Evolutionary conservation across 37 sponge, comb jelly and placozoan species (phyloP), one percentile per base, ranked within the genome.

Genomic region (Haliclona indistincta): DNA sequence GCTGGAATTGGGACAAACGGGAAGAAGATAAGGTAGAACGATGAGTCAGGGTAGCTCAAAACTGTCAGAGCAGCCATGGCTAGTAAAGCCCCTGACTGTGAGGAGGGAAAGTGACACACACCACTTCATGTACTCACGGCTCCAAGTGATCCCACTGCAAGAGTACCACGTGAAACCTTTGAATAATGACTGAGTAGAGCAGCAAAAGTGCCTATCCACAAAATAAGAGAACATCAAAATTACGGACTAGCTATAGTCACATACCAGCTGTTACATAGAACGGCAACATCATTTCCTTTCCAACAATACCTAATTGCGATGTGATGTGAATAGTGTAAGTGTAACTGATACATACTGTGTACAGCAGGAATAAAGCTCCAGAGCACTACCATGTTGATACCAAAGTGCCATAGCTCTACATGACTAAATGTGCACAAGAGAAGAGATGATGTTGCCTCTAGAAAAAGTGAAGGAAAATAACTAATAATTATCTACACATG

Each of bases 1-100:
- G 88, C 83, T 55, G 88, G 88, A 25, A 88, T 81, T 4, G 90
- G 80, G 22, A 89, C 34, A 41, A 84, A 90, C 29, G 91, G 91
- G 5, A 85, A 60, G 63, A 85, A 81, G 39, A 90, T 80, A 64
- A 90, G 22, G 54, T 76, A 75, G 58, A 90, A 58, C 2, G 23
- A 65, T 0, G 54, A 35, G 65, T 71, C 66, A 17, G 91, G 91
- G 43, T 64, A 43, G 32, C 70, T 54, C 52, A 66, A 64, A 15
- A 60, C 55, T 26, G 80, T 55, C 25, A 66, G 23, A 2, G 80
- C 32, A 0, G 80, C 68, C 25, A 89, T 71, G 5, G 85, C 90
- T 80, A 84, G 62, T 11, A 89, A 62, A 43, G 90, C 79, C 5
- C 85, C 85, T 43, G 89, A 89, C 84, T 79, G 43, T 5, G 33